These are phyloP conservation scores for Oryctolagus cuniculus DNA, from an alignment of 2,113 vertebrate species.

Conservation along the genomic window DNA sequence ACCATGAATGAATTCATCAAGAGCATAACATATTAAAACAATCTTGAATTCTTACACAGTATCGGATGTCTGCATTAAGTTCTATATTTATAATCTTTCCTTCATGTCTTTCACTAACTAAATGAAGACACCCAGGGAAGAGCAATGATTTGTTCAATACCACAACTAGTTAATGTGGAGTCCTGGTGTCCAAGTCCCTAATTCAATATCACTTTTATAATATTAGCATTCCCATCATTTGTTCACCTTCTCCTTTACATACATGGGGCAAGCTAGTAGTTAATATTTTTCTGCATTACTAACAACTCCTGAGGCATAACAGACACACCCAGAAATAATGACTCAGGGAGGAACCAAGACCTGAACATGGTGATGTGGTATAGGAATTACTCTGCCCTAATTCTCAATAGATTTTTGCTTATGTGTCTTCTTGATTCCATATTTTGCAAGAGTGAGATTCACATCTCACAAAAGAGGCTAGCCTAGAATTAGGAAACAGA, in stretches of 20 bases:
- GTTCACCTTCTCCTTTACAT: neutral
- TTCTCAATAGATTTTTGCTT: slow-evolving; percentile 68
- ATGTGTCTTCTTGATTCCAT: neutral
- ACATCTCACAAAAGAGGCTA: neutral
- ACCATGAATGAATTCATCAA: neutral
- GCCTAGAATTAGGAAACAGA: slow-evolving; percentile 26
- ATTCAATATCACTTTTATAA: neutral
- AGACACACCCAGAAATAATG: slow-evolving; percentile 63
- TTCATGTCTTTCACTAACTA: slow-evolving; percentile 6
- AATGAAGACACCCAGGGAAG: neutral
- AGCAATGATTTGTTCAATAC: neutral
- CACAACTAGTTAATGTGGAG: neutral
- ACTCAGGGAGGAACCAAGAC: slow-evolving; percentile 42
- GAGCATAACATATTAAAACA: neutral
- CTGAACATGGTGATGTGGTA: neutral
- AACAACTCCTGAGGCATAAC: slow-evolving; percentile 37
- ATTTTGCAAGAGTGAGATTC: slow-evolving; percentile 58
- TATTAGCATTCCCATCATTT: neutral
- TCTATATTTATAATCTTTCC: neutral
- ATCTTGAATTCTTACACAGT: neutral
- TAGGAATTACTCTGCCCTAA: slow-evolving; percentile 35
- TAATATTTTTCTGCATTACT: slow-evolving; percentile 46
- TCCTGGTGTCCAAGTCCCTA: neutral
- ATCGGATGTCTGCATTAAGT: neutral
- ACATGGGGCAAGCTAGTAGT: neutral